Percentiles rank a stretch among this genome's conserved stretches.
These are phyloP conservation scores for Equus przewalskii DNA, from an alignment of 2,113 vertebrate species.

Conservation along the genomic window DNA sequence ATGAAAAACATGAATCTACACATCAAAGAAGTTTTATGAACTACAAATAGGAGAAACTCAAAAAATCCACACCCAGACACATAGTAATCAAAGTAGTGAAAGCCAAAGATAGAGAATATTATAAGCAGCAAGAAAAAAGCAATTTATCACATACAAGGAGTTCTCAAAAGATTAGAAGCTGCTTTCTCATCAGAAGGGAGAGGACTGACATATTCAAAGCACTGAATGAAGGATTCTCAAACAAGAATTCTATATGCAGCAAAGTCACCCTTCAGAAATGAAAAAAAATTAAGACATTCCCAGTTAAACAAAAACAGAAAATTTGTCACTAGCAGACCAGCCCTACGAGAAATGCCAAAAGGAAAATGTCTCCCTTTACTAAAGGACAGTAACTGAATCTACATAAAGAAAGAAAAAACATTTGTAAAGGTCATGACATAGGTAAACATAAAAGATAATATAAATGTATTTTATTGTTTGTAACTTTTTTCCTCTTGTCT, in stretches of 20 bases:
- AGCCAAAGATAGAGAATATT: neutral
- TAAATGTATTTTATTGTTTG: too few species aligned
- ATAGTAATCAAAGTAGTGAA: neutral
- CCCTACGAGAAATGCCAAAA: neutral
- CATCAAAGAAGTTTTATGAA: neutral
- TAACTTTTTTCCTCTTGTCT: too few species aligned
- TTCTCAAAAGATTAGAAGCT: neutral
- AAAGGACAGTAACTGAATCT: neutral
- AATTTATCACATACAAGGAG: neutral
- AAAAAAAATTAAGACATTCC: neutral
- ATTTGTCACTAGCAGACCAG: neutral
- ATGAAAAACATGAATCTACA: neutral
- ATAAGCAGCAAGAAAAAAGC: neutral
- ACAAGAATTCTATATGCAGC: neutral
- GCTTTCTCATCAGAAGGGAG: conserved; percentile 1
- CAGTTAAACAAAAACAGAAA: neutral
- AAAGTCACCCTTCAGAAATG: conserved; percentile 1
- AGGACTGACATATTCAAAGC: neutral
- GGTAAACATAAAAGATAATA: neutral
- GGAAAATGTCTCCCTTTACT: too few species aligned
- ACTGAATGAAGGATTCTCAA: neutral
- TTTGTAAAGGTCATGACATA: neutral
- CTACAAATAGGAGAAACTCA: neutral
- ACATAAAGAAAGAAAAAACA: neutral
- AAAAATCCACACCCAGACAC: neutral